phyloP scores from a whole-genome alignment of 2,113 vertebrate genomes.

The Caranx melampygus region DNA sequence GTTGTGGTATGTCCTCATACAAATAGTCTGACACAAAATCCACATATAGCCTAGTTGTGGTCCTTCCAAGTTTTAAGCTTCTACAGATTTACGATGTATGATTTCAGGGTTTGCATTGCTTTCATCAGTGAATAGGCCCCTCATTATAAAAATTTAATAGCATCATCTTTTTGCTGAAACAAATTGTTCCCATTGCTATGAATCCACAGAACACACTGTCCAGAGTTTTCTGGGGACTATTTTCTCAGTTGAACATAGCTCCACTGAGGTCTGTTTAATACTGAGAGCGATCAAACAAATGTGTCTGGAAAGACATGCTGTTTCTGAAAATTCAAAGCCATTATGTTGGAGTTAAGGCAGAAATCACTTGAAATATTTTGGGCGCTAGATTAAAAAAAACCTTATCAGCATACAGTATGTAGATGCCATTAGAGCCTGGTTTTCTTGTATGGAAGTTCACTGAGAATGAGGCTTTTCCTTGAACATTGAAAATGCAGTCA shows the following conservation, averaged over 20 bases:
- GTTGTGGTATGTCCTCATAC: not conserved
- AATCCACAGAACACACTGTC: constrained; percentile 7
- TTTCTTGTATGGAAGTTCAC: not conserved
- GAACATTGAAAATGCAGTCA: constrained; percentile 10
- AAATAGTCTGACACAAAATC: too few species aligned
- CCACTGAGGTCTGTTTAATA: constrained; percentile 3
- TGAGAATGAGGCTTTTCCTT: not conserved
- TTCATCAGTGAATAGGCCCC: not conserved
- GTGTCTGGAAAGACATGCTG: not conserved
- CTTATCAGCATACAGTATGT: not conserved
- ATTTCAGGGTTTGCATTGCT: not conserved
- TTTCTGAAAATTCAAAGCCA: not conserved
- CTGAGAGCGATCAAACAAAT: constrained; percentile 2
- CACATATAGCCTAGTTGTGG: not conserved
- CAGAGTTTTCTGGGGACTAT: not conserved
- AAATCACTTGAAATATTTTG: not conserved
- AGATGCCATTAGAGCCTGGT: not conserved
- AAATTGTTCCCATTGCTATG: not conserved
- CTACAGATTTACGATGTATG: too few species aligned
- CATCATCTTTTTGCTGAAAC: constrained; percentile 16
- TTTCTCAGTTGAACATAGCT: not conserved
- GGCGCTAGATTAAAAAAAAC: not conserved
- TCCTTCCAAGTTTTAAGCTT: too few species aligned
- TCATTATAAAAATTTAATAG: not conserved
- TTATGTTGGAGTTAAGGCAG: not conserved